Evolutionary conservation across 1,140 invertebrate species (phyloP).

Genomic region (Diprion similis): DNA sequence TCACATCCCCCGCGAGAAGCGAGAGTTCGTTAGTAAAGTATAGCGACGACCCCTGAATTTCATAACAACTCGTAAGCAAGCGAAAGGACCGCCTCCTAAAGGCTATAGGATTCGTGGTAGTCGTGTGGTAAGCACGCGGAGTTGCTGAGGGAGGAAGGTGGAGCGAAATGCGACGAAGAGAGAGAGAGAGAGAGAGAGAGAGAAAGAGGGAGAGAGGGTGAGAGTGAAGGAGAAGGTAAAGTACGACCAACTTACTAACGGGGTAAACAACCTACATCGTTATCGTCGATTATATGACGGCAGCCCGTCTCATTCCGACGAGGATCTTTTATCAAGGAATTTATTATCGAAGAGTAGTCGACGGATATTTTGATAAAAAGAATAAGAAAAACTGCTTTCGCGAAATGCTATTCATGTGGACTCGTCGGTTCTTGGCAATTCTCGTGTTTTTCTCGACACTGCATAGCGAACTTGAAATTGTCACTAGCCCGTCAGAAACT

Average conservation of each 20-base stretch:
- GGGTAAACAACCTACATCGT: conserved; percentile 36
- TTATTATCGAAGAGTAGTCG: background rate
- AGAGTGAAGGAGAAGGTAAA: conserved; percentile 15
- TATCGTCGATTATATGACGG: conserved; percentile 25
- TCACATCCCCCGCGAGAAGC: background rate
- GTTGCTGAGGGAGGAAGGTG: conserved; percentile 21
- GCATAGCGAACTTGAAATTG: too few relatives aligned
- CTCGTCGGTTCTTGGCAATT: too few relatives aligned
- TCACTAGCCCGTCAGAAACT: too few relatives aligned
- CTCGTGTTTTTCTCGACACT: too few relatives aligned
- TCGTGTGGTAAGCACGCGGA: too few relatives aligned
- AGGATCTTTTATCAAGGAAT: background rate
- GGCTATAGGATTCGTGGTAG: background rate
- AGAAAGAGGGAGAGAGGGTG: background rate
- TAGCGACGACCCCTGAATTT: conserved; percentile 25
- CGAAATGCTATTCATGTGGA: too few relatives aligned
- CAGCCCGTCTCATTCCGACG: conserved; percentile 16
- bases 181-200: background rate
- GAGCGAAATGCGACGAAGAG: conserved; percentile 9
- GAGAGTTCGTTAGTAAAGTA: conserved; percentile 34
- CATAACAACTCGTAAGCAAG: conserved; percentile 36
- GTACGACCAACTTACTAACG: conserved; percentile 25
- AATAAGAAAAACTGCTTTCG: too few relatives aligned
- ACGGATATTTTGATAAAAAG: too few relatives aligned
- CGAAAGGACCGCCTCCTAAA: background rate